Percentiles rank a stretch among this genome's conserved stretches.
phyloP scores from a whole-genome alignment of 1,140 invertebrate genomes.

The Mycetomoellerius zeteki region DNA sequence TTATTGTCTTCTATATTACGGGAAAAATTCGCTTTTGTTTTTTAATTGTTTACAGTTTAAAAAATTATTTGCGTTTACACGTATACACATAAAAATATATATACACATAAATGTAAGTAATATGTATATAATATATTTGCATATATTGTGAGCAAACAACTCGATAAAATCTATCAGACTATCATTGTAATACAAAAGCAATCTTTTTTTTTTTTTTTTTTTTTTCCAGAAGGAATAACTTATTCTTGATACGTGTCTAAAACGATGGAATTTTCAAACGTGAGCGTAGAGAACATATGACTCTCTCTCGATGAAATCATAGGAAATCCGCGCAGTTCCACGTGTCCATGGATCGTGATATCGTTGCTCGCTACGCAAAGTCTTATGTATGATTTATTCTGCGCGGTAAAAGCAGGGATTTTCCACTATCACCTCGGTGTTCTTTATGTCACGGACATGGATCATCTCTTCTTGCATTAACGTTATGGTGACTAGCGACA shows the following conservation, averaged over 20 bases:
- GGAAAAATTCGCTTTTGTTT: background rate
- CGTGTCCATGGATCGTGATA: constrained; percentile 60
- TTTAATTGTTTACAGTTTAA: background rate
- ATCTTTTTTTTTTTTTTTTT: no score
- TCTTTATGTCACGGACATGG: constrained; percentile 16
- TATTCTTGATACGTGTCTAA: background rate
- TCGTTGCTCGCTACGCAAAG: background rate
- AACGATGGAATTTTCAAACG: constrained; percentile 47
- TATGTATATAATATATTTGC: no score
- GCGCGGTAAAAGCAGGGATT: constrained; percentile 71
- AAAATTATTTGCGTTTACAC: background rate
- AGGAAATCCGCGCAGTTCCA: constrained; percentile 58
- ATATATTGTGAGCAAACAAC: background rate
- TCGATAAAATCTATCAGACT: background rate
- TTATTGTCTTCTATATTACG: background rate
- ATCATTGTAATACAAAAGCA: no score
- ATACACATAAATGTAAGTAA: no score
- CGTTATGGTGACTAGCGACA: background rate
- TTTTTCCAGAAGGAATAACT: background rate
- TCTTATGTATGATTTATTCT: constrained; percentile 60
- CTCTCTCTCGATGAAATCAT: constrained; percentile 69
- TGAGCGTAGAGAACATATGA: background rate
- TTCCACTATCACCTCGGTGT: constrained; percentile 52
- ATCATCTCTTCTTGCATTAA: constrained; percentile 38
- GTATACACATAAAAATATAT: no score